These are phyloP conservation scores for Eurytoma adleriae DNA, from an alignment of 2,888 invertebrate genomes.

Conservation along the genomic window DNA sequence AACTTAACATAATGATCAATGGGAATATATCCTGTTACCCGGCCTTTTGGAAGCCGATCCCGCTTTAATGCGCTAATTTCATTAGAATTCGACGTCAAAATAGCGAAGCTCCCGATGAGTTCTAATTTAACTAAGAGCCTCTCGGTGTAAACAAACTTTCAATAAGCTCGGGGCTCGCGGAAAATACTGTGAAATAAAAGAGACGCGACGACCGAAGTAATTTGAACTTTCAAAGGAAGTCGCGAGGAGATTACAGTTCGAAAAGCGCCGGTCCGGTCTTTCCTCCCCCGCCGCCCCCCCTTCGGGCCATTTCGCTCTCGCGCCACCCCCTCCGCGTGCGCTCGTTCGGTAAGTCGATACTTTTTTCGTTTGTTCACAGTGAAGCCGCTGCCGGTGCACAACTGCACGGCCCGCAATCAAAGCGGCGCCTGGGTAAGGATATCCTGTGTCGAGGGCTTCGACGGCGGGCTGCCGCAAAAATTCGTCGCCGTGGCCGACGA, in stretches of 20 bases:
- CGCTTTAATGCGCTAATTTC: background rate
- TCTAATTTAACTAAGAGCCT: background rate
- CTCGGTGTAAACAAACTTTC: background rate
- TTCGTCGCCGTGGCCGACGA: conserved; percentile 80
- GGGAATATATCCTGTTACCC: too few relatives aligned
- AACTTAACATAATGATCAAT: too few relatives aligned
- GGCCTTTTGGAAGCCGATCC: too few relatives aligned
- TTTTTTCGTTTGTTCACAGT: conserved; percentile 78
- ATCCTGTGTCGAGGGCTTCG: conserved; percentile 92
- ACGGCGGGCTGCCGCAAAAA: conserved; percentile 91
- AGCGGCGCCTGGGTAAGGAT: conserved; percentile 90
- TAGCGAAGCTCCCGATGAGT: background rate
- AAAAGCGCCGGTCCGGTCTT: background rate
- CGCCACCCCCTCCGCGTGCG: background rate
- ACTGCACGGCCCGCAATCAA: conserved; percentile 92
- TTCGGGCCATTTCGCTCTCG: background rate
- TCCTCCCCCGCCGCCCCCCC: background rate
- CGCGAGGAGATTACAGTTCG: conserved; percentile 12
- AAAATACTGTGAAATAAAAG: conserved; percentile 6
- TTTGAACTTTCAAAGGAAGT: conserved; percentile 20
- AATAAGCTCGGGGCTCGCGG: conserved; percentile 1
- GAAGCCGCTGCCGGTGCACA: conserved; percentile 91
- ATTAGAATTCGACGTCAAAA: background rate
- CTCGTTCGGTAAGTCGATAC: background rate
- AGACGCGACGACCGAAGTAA: conserved; percentile 4